phyloP scores from a whole-genome alignment of 2,113 vertebrate genomes.

The Redunca redunca region DNA sequence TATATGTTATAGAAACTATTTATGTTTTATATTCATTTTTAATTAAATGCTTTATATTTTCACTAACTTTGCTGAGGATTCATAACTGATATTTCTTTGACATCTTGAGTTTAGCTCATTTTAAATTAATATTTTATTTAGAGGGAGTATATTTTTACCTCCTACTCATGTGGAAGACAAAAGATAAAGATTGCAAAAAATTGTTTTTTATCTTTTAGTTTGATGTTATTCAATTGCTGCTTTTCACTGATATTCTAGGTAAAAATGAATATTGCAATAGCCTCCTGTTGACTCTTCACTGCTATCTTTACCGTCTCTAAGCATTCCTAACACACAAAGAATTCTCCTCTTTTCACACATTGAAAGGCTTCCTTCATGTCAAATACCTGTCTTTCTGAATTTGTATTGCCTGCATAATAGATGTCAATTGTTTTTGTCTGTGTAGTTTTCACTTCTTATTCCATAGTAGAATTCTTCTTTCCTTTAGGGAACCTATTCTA shows the following conservation, averaged over 20 bases:
- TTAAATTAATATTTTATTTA: background rate
- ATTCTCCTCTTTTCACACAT: background rate
- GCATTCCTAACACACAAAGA: background rate
- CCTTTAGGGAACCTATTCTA: background rate
- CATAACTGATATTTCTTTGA: background rate
- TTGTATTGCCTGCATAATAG: background rate
- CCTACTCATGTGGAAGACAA: background rate
- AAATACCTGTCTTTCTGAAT: background rate
- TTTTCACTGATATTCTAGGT: background rate
- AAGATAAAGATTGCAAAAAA: background rate
- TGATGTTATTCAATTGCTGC: background rate
- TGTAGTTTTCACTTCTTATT: background rate
- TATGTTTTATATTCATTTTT: background rate
- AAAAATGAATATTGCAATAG: background rate
- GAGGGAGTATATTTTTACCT: background rate
- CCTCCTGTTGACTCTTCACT: background rate
- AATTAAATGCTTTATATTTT: background rate
- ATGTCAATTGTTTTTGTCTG: background rate
- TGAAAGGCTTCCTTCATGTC: background rate
- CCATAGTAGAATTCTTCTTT: background rate
- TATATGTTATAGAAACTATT: background rate
- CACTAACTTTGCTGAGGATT: background rate
- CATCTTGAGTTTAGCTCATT: background rate
- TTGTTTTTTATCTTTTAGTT: background rate
- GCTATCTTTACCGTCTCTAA: background rate